Evolutionary conservation across 2,113 vertebrate species (phyloP).

Genomic region (Ailuropoda melanoleuca): DNA sequence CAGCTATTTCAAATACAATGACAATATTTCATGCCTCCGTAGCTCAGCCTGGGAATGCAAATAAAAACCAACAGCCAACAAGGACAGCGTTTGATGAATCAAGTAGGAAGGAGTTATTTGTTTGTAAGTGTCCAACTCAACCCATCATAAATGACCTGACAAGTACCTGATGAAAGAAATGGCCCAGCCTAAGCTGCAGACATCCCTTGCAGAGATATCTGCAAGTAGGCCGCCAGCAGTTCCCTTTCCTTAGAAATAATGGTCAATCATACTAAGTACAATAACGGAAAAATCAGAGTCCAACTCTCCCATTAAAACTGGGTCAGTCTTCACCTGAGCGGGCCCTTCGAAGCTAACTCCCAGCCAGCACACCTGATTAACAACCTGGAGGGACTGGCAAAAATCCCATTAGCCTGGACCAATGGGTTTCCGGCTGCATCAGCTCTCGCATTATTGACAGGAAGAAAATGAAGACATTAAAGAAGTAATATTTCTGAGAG

Average conservation of each 20-base stretch:
- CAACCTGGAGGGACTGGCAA: neutral
- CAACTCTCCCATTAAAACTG: slow-evolving; percentile 24
- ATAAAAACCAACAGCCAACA: slow-evolving; percentile 2
- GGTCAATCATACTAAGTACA: neutral
- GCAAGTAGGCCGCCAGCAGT: neutral
- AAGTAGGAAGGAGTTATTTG: neutral
- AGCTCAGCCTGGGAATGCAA: neutral
- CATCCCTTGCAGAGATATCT: neutral
- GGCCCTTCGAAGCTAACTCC: neutral
- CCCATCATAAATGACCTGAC: neutral
- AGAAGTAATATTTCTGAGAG: neutral
- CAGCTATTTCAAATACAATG: neutral
- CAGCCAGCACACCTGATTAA: neutral
- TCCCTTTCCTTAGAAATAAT: slow-evolving; percentile 49
- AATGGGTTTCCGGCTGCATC: neutral
- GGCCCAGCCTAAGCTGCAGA: neutral
- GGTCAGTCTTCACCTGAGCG: neutral
- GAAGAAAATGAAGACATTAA: slow-evolving; percentile 51
- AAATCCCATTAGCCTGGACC: slow-evolving; percentile 1
- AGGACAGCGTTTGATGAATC: neutral
- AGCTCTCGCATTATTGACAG: neutral
- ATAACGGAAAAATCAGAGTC: slow-evolving; percentile 44
- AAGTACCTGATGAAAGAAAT: neutral
- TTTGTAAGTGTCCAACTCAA: neutral
- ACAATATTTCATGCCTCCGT: slow-evolving; percentile 36